Percentiles rank a stretch among this genome's conserved stretches.
phyloP scores from a whole-genome alignment of 1,140 invertebrate genomes.

The Aphidius ervi region DNA sequence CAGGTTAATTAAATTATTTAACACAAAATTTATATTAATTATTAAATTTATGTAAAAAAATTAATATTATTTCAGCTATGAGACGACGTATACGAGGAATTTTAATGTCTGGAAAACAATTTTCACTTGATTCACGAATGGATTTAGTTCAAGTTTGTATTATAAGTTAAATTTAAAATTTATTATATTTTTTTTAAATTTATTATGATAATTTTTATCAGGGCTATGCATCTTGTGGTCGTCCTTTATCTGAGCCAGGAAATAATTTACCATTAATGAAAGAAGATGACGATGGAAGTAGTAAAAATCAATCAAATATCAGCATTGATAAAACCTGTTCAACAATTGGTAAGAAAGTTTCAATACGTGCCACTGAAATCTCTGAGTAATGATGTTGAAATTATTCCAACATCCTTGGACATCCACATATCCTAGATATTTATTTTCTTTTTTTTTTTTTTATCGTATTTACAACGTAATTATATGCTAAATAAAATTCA shows the following conservation, averaged over 20 bases:
- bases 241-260: constrained; percentile 42
- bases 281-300: constrained; percentile 51
- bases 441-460: too few relatives aligned
- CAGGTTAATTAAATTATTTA: constrained; percentile 57
- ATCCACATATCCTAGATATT: too few relatives aligned
- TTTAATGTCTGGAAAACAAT: constrained; percentile 83
- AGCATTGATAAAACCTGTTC: constrained; percentile 38
- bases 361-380: constrained; percentile 11
- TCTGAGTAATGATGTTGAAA: background rate
- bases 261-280: constrained; percentile 56
- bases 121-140: constrained; percentile 86
- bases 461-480: background rate
- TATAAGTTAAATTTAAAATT: constrained; percentile 7
- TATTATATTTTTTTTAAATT: constrained; percentile 6
- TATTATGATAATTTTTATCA: constrained; percentile 6
- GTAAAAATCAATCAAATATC: constrained; percentile 34
- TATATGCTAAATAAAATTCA: background rate
- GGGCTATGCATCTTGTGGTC: constrained; percentile 43
- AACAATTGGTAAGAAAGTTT: constrained; percentile 35
- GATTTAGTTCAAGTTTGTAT: constrained; percentile 73
- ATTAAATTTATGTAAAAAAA: too few relatives aligned
- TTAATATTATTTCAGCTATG: constrained; percentile 58
- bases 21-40: background rate
- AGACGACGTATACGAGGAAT: constrained; percentile 79
- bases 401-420: too few relatives aligned